Base-by-base conservation (phyloP, 2,888 invertebrate genomes). In the Cheilosia soror region DNA sequence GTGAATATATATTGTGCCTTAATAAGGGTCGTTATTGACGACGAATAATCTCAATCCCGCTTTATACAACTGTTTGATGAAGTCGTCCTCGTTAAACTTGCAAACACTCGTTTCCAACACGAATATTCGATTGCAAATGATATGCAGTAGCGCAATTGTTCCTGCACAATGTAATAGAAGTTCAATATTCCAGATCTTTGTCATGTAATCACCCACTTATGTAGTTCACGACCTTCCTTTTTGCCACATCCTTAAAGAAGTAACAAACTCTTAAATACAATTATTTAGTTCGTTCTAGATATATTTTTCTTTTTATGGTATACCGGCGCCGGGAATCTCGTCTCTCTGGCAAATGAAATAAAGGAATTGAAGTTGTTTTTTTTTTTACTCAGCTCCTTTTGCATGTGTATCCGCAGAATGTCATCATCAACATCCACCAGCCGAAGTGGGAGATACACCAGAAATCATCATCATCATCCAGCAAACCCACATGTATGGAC, bases 281-380 rank as follows among this genome's bases (percentile, higher is more conserved):
- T 76, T 76, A 80, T 85, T 71, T 75, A 75, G 60, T 60, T 80
- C 71, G 49, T 71, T 76, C 85, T 75, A 84, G 20, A 57, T 49
- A 63, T 69, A 85, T 88, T 86, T 88, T 85, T 89, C 88, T 88
- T 88, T 88, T 51, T 51, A 51, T 51, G 80, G 72, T 87, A 79
- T 66, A 80, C 72, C 86, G 89, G 89, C 88, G 89, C 88, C 89
- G 87, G 63, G 84, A 84, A 76, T 84, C 84, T 84, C 75, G 84
- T 80, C 84, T 51, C 84, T 80, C 40, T 65, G 47, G 55, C 57
- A 68, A 79, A 75, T 60, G 60, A 49, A 72, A 77, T 71, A 60
- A 47, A 57, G 53, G 57, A 55, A 79, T 73, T 6, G 62, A 66
- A 44, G 13, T 58, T 60, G 42, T 40, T 44, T 55, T 49, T 82